A percentile compares a stretch with the other conserved stretches of the same genome.
These are phyloP conservation scores for Trachops cirrhosus DNA, from an alignment of 2,797 vertebrate species.

Conservation along the genomic window DNA sequence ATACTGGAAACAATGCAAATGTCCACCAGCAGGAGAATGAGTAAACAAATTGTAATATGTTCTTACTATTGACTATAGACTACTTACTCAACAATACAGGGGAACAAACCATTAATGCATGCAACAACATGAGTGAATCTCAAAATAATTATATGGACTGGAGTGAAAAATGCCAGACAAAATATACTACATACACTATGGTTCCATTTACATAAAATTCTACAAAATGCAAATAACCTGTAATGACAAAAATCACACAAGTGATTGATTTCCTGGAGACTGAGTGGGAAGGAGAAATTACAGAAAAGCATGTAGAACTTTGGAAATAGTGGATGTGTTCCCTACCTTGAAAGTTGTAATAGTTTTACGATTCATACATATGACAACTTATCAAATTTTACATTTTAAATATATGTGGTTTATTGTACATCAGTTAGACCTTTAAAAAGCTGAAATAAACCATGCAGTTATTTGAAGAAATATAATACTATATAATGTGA, in stretches of 20 bases:
- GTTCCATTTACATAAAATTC: background rate
- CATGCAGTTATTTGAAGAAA: background rate
- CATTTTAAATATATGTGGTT: background rate
- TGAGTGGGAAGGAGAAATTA: background rate
- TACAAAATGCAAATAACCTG: background rate
- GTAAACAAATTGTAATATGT: background rate
- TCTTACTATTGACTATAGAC: background rate
- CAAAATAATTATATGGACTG: background rate
- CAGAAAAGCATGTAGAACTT: background rate
- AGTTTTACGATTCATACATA: background rate
- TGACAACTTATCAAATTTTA: background rate
- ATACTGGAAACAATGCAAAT: background rate
- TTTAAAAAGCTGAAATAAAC: background rate
- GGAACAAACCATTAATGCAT: background rate
- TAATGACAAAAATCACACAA: background rate
- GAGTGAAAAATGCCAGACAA: background rate
- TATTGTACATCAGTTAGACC: background rate
- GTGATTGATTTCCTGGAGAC: background rate
- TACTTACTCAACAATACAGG: background rate
- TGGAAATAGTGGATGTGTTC: background rate
- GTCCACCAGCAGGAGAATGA: background rate
- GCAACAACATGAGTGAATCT: background rate
- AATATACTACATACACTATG: background rate
- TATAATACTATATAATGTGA: background rate
- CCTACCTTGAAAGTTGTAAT: background rate